Evolutionary conservation across 1,140 invertebrate genomes (phyloP).

Genomic region (Neocloeon triangulifer): DNA sequence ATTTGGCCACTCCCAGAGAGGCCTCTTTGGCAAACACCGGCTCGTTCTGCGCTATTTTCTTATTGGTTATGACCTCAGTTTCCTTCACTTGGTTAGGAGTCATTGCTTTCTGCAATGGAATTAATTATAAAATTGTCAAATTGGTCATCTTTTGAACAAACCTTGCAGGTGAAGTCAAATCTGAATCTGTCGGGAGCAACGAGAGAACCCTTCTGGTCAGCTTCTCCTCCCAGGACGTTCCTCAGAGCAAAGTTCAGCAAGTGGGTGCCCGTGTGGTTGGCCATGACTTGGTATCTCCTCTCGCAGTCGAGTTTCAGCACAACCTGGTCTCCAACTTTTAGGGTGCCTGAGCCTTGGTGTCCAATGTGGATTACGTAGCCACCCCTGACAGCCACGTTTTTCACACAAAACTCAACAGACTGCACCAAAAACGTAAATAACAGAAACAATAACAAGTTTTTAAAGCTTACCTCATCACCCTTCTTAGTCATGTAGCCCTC

Average conservation of each 20-base stretch:
- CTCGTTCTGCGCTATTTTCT: constrained; percentile 57
- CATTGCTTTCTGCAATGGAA: constrained; percentile 47
- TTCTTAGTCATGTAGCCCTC: constrained; percentile 83
- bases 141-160: too few relatives aligned
- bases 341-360: constrained; percentile 37
- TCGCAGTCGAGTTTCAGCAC: constrained; percentile 60
- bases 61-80: constrained; percentile 55
- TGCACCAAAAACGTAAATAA: too few relatives aligned
- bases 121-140: background rate
- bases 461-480: constrained; percentile 42
- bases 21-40: constrained; percentile 79
- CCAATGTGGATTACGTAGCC: constrained; percentile 93
- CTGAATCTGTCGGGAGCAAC: constrained; percentile 88
- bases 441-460: background rate
- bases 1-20: constrained; percentile 63
- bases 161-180: constrained; percentile 96
- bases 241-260: constrained; percentile 86
- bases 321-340: constrained; percentile 74
- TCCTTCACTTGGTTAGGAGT: constrained; percentile 65
- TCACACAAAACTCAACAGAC: constrained; percentile 76
- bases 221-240: constrained; percentile 66
- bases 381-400: constrained; percentile 86
- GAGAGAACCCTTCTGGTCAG: constrained; percentile 94
- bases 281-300: constrained; percentile 78
- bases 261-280: constrained; percentile 98